These are phyloP conservation scores for Turritopsis dohrnii DNA, from an alignment of 30 jellyfish, hydroid and myxozoan species.

Conservation along the genomic window DNA sequence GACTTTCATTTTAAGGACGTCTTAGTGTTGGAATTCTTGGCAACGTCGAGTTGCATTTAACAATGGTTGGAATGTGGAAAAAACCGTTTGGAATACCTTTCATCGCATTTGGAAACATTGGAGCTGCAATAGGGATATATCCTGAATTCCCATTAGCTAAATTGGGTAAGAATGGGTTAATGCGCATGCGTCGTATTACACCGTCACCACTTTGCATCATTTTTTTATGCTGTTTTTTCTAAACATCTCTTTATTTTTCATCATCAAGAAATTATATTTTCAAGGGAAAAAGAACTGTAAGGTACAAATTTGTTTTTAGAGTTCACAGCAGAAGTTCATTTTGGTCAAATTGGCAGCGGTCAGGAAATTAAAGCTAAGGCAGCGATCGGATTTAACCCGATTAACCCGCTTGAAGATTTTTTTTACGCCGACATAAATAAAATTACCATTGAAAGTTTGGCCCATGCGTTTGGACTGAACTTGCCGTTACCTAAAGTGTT, in stretches of 20 bases:
- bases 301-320: too few relatives aligned
- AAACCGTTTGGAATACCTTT: slow-evolving; percentile 61
- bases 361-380: slow-evolving; percentile 61
- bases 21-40: slow-evolving; percentile 66
- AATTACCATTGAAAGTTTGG: slow-evolving; percentile 39
- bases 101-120: slow-evolving; percentile 59
- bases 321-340: slow-evolving; percentile 53
- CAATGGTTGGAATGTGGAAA: slow-evolving; percentile 69
- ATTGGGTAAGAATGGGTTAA: slow-evolving; percentile 47
- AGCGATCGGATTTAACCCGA: slow-evolving; percentile 56
- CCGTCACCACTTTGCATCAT: too few relatives aligned
- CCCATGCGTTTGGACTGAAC: slow-evolving; percentile 57
- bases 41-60: slow-evolving; percentile 44
- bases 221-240: background rate
- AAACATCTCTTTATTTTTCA: too few relatives aligned
- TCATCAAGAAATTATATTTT: too few relatives aligned
- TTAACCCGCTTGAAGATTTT: slow-evolving; percentile 44
- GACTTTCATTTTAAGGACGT: slow-evolving; percentile 38
- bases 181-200: too few relatives aligned
- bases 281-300: too few relatives aligned
- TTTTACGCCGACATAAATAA: slow-evolving; percentile 52
- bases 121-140: slow-evolving; percentile 47
- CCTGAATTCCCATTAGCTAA: slow-evolving; percentile 71
- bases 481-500: slow-evolving; percentile 53
- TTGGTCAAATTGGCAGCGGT: slow-evolving; percentile 81